Base-by-base conservation (phyloP, 1,140 invertebrate species). In the Apis laboriosa region DNA sequence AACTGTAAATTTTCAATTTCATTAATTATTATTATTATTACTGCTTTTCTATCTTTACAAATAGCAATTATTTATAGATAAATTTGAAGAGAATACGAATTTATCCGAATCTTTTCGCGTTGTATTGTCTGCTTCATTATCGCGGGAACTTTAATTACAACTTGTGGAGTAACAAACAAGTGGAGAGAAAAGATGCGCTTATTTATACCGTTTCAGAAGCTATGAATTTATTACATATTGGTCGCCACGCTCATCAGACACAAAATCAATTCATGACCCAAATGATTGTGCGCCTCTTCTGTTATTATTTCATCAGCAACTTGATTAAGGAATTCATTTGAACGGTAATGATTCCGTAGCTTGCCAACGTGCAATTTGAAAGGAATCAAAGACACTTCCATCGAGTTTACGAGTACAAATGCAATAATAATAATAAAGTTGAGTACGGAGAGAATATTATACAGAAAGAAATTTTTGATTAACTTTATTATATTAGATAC, bases 211-310 rank as follows among this genome's bases (percentile, higher is more conserved):
- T 5, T 58, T 9, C 24, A 56, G 51, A 28, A 34, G 12, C 72
- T 12, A 28, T 5, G 34, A 74, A 74, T 60, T 43, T 56, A 43
- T 73, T 58, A 17, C 3, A n/a, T n/a, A 21, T 74, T n/a, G 56
- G 28, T 19, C 3, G 55, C 15, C 49, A n/a, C 68, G n/a, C 1
- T 58, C 21, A 4, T 53, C 21, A 24, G 13, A 9, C 56, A 13
- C 19, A 56, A 60, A 60, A 74, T 74, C 72, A 60, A 74, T 74
- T 49, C 56, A 58, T 49, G 72, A 61, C 72, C 34, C 72, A 60
- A 74, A 74, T 74, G 34, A 49, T 60, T 56, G 34, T 24, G 1
- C 4, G 34, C 13, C 28, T 49, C 56, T 74, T 43, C 56, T 74
- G 11, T 74, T 74, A 74, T 74, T 74, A 74, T 49, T 60, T 74